Evolutionary conservation across 1,140 invertebrate genomes (phyloP).

Genomic region (Rhynchophorus ferrugineus): DNA sequence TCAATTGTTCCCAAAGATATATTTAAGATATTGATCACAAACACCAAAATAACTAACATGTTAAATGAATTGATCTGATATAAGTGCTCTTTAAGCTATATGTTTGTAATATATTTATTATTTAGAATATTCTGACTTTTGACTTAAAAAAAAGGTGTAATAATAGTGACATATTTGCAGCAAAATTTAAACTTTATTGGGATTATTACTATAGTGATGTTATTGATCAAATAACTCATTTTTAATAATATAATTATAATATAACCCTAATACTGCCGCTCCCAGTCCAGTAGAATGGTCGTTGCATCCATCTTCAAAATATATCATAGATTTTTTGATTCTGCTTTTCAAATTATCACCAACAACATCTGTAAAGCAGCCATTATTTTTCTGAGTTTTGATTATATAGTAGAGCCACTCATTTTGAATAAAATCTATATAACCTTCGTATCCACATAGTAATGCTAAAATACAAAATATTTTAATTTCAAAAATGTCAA

Average conservation of each 20-base stretch:
- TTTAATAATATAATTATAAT: slow-evolving; percentile 27
- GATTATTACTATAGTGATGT: too few species aligned
- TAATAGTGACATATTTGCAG: too few species aligned
- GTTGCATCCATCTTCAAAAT: slow-evolving; percentile 30
- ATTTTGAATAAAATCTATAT: slow-evolving; percentile 24
- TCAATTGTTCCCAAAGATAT: slow-evolving; percentile 43
- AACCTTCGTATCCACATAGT: slow-evolving; percentile 33
- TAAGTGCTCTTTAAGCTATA: too few species aligned
- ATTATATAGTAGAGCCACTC: slow-evolving; percentile 27
- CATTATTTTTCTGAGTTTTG: slow-evolving; percentile 25
- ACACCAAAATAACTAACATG: background rate
- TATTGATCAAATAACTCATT: too few species aligned
- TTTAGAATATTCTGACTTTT: too few species aligned
- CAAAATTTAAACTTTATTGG: too few species aligned
- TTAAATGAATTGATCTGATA: background rate
- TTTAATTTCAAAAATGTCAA: background rate
- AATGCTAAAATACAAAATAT: slow-evolving; percentile 24
- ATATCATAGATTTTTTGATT: slow-evolving; percentile 22
- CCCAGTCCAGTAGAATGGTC: slow-evolving; percentile 34
- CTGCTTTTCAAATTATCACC: slow-evolving; percentile 10
- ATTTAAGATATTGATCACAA: background rate
- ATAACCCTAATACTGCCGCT: slow-evolving; percentile 25
- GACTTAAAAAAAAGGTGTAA: too few species aligned
- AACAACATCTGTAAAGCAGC: slow-evolving; percentile 26
- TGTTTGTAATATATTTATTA: too few species aligned